These are phyloP conservation scores for Herminia tarsipennalis DNA, from an alignment of 2,888 invertebrate species.

Conservation along the genomic window DNA sequence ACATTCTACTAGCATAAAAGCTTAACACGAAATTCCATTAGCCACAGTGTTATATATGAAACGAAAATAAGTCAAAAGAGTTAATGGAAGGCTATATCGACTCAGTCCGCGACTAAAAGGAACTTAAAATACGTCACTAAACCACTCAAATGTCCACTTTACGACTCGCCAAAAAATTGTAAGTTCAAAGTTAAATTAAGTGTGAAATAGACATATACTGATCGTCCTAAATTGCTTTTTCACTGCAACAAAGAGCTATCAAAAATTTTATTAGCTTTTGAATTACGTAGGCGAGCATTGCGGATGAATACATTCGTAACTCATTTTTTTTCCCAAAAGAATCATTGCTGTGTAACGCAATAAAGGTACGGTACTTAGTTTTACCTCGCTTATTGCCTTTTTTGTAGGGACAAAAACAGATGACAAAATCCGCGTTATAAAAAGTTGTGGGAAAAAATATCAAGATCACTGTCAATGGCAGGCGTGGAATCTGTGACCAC, in stretches of 20 bases:
- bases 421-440: conserved; percentile 54
- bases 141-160: conserved; percentile 4
- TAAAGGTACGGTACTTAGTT: conserved; percentile 48
- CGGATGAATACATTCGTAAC: conserved; percentile 51
- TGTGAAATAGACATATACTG: conserved; percentile 46
- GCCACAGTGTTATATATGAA: too few relatives aligned
- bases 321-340: conserved; percentile 52
- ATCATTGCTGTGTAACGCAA: conserved; percentile 58
- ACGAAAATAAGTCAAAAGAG: neutral
- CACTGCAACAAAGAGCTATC: conserved; percentile 43
- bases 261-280: conserved; percentile 53
- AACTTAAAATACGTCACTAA: neutral
- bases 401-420: conserved; percentile 55
- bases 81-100: neutral
- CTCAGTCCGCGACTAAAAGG: neutral
- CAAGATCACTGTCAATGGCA: conserved; percentile 80
- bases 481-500: conserved; percentile 58
- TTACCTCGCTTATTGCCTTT: conserved; percentile 55
- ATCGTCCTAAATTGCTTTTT: conserved; percentile 50
- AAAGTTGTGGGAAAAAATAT: conserved; percentile 61
- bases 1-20: too few relatives aligned
- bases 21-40: too few relatives aligned
- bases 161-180: conserved; percentile 22
- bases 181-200: conserved; percentile 47
- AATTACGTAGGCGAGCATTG: conserved; percentile 46